Percentiles rank a stretch among this genome's conserved stretches.
phyloP scores from a whole-genome alignment of 2,888 invertebrate genomes.

The Drosophila mulleri region DNA sequence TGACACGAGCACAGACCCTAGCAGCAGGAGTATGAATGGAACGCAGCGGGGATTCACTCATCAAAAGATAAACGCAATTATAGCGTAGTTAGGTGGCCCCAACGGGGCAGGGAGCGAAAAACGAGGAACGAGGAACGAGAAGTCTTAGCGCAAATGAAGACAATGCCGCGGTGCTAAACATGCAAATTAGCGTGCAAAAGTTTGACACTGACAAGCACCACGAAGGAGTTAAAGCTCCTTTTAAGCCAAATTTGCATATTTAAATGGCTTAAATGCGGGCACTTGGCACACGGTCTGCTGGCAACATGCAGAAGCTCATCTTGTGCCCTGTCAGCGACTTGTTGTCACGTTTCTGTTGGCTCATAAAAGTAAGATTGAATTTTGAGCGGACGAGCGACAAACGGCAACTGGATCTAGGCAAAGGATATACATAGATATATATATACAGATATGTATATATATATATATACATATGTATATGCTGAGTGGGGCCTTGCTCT shows the following conservation, averaged over 20 bases:
- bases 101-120: not conserved
- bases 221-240: slow-evolving; percentile 75
- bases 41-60: slow-evolving; percentile 63
- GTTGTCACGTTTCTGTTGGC: slow-evolving; percentile 75
- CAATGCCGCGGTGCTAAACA: slow-evolving; percentile 72
- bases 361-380: slow-evolving; percentile 80
- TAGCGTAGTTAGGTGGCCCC: slow-evolving; percentile 53
- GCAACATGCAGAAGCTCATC: slow-evolving; percentile 54
- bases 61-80: slow-evolving; percentile 79
- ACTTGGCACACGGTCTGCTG: slow-evolving; percentile 60
- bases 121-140: not conserved
- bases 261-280: slow-evolving; percentile 73
- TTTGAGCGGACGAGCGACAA: slow-evolving; percentile 67
- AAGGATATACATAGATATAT: not conserved
- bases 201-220: slow-evolving; percentile 55
- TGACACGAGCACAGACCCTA: slow-evolving; percentile 32
- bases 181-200: slow-evolving; percentile 74
- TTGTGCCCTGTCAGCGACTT: slow-evolving; percentile 60
- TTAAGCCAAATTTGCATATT: slow-evolving; percentile 75
- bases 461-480: not conserved
- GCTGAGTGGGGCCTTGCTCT: slow-evolving; percentile 1
- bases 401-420: slow-evolving; percentile 25
- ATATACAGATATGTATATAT: not conserved
- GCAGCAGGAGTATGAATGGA: slow-evolving; percentile 45
- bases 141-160: slow-evolving; percentile 44